phyloP scores from a whole-genome alignment of 2,888 invertebrate species.

The Aspidiotus rigidus region DNA sequence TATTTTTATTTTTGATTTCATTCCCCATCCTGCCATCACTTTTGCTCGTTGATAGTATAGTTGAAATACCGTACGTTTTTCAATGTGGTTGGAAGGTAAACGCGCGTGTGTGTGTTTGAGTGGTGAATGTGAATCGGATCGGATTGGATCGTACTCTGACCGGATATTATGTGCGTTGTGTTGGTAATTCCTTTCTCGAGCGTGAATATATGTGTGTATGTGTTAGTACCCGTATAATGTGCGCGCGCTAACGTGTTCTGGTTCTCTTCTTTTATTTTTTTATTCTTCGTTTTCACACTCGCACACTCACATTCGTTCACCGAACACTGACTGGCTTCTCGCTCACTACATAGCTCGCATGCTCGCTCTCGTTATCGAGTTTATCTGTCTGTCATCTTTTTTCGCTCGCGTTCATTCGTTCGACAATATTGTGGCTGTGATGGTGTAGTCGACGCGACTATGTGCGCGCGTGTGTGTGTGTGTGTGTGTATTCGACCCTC shows the following conservation, averaged over 20 bases:
- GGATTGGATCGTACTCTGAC: not conserved
- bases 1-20: too few relatives aligned
- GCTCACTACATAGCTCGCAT: not conserved
- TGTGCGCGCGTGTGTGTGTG: not conserved
- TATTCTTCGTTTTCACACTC: not conserved
- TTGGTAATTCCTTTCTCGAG: not conserved
- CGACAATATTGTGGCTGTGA: not conserved
- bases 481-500: constrained; percentile 7
- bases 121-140: not conserved
- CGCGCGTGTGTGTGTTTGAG: too few relatives aligned
- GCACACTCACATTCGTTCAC: not conserved
- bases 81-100: too few relatives aligned
- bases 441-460: not conserved
- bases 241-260: constrained; percentile 2
- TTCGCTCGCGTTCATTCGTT: not conserved
- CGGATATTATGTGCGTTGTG: not conserved
- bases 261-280: not conserved
- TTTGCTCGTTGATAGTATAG: too few relatives aligned
- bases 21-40: too few relatives aligned
- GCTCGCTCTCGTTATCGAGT: not conserved
- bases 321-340: too few relatives aligned
- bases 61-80: too few relatives aligned
- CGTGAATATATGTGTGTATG: not conserved
- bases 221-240: constrained; percentile 1
- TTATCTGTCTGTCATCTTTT: not conserved